Percentiles rank a stretch among this genome's conserved stretches.
Conservation (phyloP, 2,797 vertebrate species). For the Myoxocephalus aenaeus region DNA sequence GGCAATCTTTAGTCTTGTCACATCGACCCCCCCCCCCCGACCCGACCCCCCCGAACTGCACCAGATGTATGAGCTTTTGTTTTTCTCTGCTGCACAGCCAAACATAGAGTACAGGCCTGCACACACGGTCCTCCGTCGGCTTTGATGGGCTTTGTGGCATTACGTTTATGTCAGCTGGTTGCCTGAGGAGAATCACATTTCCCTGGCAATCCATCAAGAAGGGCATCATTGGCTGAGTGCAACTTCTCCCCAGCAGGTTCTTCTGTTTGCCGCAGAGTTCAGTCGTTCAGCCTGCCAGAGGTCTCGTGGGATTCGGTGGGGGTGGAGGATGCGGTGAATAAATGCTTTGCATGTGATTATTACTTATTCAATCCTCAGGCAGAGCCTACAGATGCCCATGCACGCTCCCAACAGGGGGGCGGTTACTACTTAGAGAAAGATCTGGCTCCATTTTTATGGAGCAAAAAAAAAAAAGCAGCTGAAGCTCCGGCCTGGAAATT, state of each 20-base stretch:
- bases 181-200: conserved; percentile 59
- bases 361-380: conserved; percentile 60
- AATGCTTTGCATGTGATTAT: conserved; percentile 67
- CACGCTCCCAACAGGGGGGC: conserved; percentile 35
- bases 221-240: conserved; percentile 41
- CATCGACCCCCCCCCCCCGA: conserved; percentile 52
- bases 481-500: conserved; percentile 50
- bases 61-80: conserved; percentile 48
- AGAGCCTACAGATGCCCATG: conserved; percentile 40
- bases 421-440: conserved; percentile 40
- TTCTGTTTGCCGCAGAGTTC: conserved; percentile 53
- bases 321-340: conserved; percentile 33
- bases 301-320: conserved; percentile 23
- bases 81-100: conserved; percentile 20
- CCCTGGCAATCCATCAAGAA: conserved; percentile 56
- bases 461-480: conserved; percentile 50
- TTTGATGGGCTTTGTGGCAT: conserved; percentile 43
- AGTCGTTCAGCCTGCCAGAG: conserved; percentile 41
- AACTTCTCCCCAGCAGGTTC: conserved; percentile 58
- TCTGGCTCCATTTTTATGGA: conserved; percentile 47
- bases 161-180: conserved; percentile 49
- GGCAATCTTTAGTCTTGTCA: conserved; percentile 60
- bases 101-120: conserved; percentile 23
- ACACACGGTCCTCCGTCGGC: conserved; percentile 15
- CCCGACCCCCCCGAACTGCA: conserved; percentile 17